These are phyloP conservation scores for Nyctereutes procyonoides DNA, from an alignment of 2,113 vertebrate species.

Conservation along the genomic window DNA sequence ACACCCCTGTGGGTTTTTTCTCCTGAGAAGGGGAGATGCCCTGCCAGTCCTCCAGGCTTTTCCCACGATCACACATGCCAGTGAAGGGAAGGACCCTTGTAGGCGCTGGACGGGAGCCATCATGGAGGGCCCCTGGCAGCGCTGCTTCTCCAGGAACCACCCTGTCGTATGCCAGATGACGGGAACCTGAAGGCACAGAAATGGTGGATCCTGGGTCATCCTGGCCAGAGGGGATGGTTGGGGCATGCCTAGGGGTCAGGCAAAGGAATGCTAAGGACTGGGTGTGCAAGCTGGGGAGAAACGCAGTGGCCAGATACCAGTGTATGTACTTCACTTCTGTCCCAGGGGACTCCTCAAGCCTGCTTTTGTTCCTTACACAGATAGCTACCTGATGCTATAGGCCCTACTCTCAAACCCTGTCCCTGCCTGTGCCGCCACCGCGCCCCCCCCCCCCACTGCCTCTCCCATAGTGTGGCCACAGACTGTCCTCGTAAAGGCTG, in stretches of 20 bases:
- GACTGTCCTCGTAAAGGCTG: background rate
- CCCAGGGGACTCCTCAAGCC: no score
- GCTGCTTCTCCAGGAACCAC: background rate
- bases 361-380: background rate
- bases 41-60: background rate
- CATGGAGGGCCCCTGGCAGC: background rate
- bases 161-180: background rate
- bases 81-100: background rate
- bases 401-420: background rate
- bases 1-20: slow-evolving; percentile 63
- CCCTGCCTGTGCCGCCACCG: no score
- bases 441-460: no score
- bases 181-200: slow-evolving; percentile 57
- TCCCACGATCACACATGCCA: background rate
- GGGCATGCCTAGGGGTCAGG: background rate
- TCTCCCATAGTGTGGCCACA: background rate
- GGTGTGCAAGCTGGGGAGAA: background rate
- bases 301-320: background rate
- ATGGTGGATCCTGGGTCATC: background rate
- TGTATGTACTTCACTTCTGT: no score
- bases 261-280: background rate
- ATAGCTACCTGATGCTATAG: background rate
- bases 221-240: background rate
- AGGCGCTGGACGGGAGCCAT: rapidly evolving
- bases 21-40: background rate